Evolutionary conservation across 2,888 invertebrate genomes (phyloP).

Genomic region (Philhelius pedissequus): DNA sequence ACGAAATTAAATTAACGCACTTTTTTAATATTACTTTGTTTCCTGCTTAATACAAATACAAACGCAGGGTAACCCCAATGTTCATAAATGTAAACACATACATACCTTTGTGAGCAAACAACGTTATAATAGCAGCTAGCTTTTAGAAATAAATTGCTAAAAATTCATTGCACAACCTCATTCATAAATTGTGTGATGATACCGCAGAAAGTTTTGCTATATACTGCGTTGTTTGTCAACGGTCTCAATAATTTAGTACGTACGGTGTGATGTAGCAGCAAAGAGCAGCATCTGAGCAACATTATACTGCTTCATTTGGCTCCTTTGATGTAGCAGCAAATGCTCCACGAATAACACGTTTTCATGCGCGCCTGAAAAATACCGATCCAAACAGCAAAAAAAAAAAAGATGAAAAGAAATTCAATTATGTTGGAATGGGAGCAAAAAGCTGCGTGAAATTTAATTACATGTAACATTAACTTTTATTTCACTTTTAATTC

Average conservation of each 20-base stretch:
- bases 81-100: no score
- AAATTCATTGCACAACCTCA: not conserved
- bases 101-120: not conserved
- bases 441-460: constrained; percentile 40
- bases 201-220: not conserved
- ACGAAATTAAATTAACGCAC: no score
- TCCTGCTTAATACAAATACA: no score
- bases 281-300: not conserved
- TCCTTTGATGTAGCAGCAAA: not conserved
- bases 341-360: not conserved
- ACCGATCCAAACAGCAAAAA: constrained; percentile 7
- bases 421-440: constrained; percentile 28
- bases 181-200: not conserved
- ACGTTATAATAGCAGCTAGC: not conserved
- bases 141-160: not conserved
- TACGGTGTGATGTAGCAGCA: not conserved
- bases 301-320: not conserved
- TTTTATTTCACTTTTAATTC: constrained; percentile 51
- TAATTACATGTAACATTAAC: constrained; percentile 47
- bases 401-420: constrained; percentile 44
- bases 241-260: not conserved
- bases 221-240: not conserved
- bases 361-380: not conserved
- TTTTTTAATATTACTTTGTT: no score
- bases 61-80: no score